Conservation (phyloP, 1,140 invertebrate genomes). For the Musca vetustissima region DNA sequence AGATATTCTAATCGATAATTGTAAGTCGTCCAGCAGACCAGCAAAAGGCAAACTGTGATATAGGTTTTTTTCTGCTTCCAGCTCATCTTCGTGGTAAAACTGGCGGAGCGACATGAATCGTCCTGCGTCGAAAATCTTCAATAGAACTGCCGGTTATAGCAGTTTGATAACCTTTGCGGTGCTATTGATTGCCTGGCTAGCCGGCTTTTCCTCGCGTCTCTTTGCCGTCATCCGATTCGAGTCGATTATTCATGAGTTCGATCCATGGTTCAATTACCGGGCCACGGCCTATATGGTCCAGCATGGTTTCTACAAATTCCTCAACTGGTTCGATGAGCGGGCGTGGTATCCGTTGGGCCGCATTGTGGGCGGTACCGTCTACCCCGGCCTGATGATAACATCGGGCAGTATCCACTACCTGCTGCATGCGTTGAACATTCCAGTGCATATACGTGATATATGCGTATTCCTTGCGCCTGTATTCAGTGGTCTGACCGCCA, state of each 20-base stretch:
- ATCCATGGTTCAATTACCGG: slow-evolving; percentile 99
- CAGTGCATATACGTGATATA: slow-evolving; percentile 97
- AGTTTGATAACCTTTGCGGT: slow-evolving; percentile 91
- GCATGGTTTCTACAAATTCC: slow-evolving; percentile 99
- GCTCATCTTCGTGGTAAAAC: too few species aligned
- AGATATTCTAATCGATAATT: too few species aligned
- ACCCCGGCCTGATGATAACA: slow-evolving; percentile 98
- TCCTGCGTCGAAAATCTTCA: slow-evolving; percentile 40
- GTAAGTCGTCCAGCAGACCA: too few species aligned
- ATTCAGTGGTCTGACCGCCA: slow-evolving; percentile 96
- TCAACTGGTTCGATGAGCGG: slow-evolving; percentile 99
- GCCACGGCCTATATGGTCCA: slow-evolving; percentile 99
- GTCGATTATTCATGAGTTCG: slow-evolving; percentile 99
- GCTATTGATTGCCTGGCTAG: slow-evolving; percentile 91
- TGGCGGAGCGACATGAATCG: slow-evolving; percentile 41
- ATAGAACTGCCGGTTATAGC: slow-evolving; percentile 49
- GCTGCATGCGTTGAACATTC: slow-evolving; percentile 90
- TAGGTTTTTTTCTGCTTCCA: too few species aligned
- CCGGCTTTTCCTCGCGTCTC: slow-evolving; percentile 94
- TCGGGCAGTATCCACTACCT: slow-evolving; percentile 96
- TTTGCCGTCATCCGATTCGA: slow-evolving; percentile 99
- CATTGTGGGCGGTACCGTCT: slow-evolving; percentile 94
- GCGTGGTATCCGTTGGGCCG: slow-evolving; percentile 99
- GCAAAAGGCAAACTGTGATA: neutral
- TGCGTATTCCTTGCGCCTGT: slow-evolving; percentile 99